These are phyloP conservation scores for Cynopterus sphinx DNA, from an alignment of 2,797 vertebrate species.

Conservation along the genomic window DNA sequence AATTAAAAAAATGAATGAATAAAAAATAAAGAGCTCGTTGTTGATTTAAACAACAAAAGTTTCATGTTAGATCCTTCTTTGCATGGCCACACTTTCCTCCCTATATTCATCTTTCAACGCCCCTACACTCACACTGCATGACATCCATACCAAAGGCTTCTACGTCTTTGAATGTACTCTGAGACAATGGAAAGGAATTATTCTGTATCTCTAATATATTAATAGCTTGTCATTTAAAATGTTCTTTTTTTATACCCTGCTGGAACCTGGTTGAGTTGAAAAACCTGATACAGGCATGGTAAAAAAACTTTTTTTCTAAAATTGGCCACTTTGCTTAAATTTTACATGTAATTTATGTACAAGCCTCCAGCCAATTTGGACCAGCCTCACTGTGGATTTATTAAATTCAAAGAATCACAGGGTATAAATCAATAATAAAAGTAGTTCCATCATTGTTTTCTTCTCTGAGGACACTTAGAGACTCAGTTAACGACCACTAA, in stretches of 20 bases:
- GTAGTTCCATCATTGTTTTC: neutral
- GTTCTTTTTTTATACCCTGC: neutral
- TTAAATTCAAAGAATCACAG: neutral
- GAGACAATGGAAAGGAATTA: neutral
- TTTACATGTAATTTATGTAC: neutral
- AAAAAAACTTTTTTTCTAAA: neutral
- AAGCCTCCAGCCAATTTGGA: neutral
- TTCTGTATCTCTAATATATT: neutral
- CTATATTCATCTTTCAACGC: neutral
- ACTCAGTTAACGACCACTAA: neutral
- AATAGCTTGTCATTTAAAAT: neutral
- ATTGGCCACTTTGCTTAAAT: neutral
- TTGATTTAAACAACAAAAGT: neutral
- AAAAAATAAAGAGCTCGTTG: no score
- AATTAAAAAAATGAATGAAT: no score
- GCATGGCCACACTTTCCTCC: neutral
- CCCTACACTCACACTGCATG: rapidly evolving
- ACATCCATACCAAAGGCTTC: neutral
- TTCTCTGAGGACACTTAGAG: neutral
- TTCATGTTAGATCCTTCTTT: neutral
- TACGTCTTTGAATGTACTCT: neutral
- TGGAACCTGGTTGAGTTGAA: neutral
- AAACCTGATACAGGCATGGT: neutral
- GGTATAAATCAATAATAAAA: neutral
- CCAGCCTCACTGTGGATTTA: neutral